These are phyloP conservation scores for Rhombomys opimus DNA, from an alignment of 2,113 vertebrate genomes.

Conservation along the genomic window DNA sequence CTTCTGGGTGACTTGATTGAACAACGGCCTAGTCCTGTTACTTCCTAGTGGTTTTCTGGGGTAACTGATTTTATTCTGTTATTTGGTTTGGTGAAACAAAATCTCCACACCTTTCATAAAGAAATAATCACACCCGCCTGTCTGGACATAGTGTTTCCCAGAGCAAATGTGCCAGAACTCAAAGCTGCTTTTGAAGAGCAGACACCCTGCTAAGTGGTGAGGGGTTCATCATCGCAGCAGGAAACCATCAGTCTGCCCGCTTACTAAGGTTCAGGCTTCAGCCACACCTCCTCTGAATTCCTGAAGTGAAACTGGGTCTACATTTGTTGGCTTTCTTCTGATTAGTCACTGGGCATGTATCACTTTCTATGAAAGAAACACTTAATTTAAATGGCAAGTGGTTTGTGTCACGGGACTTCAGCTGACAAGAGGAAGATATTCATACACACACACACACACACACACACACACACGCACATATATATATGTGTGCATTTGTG, in stretches of 20 bases:
- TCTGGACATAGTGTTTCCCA: not conserved
- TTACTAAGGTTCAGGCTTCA: not conserved
- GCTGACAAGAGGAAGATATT: conserved; percentile 65
- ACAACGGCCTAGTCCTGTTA: not conserved
- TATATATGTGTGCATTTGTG: conserved; percentile 6
- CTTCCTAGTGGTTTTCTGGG: not conserved
- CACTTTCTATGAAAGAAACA: conserved; percentile 53
- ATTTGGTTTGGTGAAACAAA: conserved; percentile 15
- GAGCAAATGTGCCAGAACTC: not conserved
- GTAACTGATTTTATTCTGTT: not conserved
- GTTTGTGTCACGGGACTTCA: conserved; percentile 59
- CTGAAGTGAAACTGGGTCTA: not conserved
- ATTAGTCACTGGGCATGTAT: conserved; percentile 50
- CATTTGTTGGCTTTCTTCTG: conserved; percentile 55
- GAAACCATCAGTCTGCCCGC: not conserved
- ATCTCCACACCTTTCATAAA: not conserved
- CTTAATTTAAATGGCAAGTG: conserved; percentile 68
- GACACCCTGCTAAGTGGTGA: not conserved
- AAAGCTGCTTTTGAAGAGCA: not conserved
- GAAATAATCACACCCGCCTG: not conserved
- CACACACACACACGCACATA: no score
- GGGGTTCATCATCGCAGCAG: not conserved
- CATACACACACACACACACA: not conserved
- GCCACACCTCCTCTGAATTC: not conserved
- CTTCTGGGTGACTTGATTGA: not conserved